Evolutionary conservation across 2,888 invertebrate genomes (phyloP), one percentile per base, ranked within the genome.

Genomic region (Eristalis intricaria): DNA sequence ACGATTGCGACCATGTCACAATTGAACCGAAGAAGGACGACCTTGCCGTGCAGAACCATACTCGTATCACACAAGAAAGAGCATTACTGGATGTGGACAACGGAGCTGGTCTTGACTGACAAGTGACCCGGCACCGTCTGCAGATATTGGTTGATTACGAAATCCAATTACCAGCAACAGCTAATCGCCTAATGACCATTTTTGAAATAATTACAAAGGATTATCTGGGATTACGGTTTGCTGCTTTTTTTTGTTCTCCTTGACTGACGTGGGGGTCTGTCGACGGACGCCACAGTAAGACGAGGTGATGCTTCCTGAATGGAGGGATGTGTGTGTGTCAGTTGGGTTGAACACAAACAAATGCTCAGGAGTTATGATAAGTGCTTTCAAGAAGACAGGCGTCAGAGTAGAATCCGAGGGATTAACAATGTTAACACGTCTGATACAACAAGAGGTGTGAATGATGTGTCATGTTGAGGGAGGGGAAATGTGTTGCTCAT

Each of bases 111-210:
- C 70, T 68, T 83, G 75, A 84, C 74, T 76, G 79, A 83, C 87
- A 82, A 40, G 73, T 63, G 58, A 11, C 29, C 43, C 43, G 40
- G 43, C 13, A 32, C 68, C 58, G 64, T 58, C 69, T 22, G 50
- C 29, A 71, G 61, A 84, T 61, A 82, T 64, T 74, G 56, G 38
- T n/a, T 38, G 63, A 73, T 35, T 64, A 65, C 68, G 43, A 88
- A 88, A 88, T 81, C 80, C 80, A 88, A 88, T 88, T 88, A 88
- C 80, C 70, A 80, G 88, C 77, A 77, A 74, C 71, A 89, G 90
- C 91, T 91, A 91, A 91, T 91, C 91, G 90, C 89, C 90, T 90
- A 91, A 91, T 91, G 91, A 91, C 91, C 91, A 91, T 91, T 91
- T 91, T 91, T 91, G 91, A 91, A 91, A 91, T 91, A 91, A 91